A percentile compares a stretch with the other conserved stretches of the same genome.
phyloP scores from a whole-genome alignment of 2,113 vertebrate genomes.

The Syrmaticus mikado region DNA sequence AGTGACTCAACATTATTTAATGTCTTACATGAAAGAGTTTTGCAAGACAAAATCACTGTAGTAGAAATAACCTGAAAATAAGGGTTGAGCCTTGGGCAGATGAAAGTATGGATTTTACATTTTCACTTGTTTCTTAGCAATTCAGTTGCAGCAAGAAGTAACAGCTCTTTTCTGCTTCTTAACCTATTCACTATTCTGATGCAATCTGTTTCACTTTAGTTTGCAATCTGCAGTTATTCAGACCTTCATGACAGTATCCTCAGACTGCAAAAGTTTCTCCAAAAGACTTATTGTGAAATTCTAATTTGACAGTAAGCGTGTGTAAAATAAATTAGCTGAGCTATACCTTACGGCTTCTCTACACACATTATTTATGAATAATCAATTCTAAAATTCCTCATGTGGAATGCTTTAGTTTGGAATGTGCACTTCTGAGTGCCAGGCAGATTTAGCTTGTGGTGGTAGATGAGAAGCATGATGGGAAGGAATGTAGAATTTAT shows the following conservation, averaged over 20 bases:
- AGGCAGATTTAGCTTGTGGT: background rate
- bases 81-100: slow-evolving; percentile 10
- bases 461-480: background rate
- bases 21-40: slow-evolving; percentile 40
- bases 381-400: background rate
- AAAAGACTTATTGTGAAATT: background rate
- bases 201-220: background rate
- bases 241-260: background rate
- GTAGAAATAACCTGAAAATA: slow-evolving; percentile 73
- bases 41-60: slow-evolving; percentile 68
- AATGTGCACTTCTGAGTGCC: background rate
- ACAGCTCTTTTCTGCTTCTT: background rate
- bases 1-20: slow-evolving; percentile 67
- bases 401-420: background rate
- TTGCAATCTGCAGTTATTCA: background rate
- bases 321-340: background rate
- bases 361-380: background rate
- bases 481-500: slow-evolving; percentile 13
- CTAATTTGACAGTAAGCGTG: background rate
- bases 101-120: background rate
- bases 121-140: background rate
- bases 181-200: background rate
- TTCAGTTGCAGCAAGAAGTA: background rate
- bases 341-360: background rate
- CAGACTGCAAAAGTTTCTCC: background rate